These are phyloP conservation scores for Theodoxus fluviatilis DNA, from an alignment of 2,888 invertebrate genomes.

Conservation along the genomic window DNA sequence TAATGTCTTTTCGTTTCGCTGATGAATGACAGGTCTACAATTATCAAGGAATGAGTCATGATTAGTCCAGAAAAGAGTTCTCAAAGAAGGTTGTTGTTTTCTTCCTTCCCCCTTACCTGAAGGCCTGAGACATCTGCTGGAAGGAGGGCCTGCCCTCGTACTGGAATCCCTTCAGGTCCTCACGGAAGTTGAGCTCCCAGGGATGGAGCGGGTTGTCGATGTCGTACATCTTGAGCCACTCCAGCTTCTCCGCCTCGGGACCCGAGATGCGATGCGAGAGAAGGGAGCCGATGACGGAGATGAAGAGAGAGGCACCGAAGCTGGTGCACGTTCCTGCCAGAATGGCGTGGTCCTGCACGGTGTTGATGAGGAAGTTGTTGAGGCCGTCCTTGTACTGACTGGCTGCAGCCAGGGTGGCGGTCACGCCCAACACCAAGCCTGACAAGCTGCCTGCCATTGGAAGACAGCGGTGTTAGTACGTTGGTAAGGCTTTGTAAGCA, in stretches of 20 bases:
- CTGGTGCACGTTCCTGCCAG: conserved; percentile 53
- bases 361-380: conserved; percentile 48
- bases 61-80: too few species aligned
- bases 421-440: conserved; percentile 47
- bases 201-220: conserved; percentile 58
- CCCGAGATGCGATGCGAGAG: conserved; percentile 46
- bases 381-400: conserved; percentile 51
- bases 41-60: too few species aligned
- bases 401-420: conserved; percentile 48
- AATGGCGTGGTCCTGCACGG: conserved; percentile 53
- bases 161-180: conserved; percentile 47
- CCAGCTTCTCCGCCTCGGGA: conserved; percentile 43
- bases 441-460: conserved; percentile 53
- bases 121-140: conserved; percentile 53
- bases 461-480: too few species aligned
- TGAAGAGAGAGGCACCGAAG: conserved; percentile 48
- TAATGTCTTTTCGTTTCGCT: too few species aligned
- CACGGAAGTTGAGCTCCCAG: conserved; percentile 54
- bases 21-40: too few species aligned
- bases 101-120: too few species aligned
- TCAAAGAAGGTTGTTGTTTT: too few species aligned
- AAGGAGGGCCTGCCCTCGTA: conserved; percentile 53
- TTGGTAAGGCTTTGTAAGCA: too few species aligned
- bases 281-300: conserved; percentile 49
- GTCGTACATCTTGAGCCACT: conserved; percentile 59